Evolutionary conservation across 1,140 invertebrate species (phyloP).

Genomic region (Heterodera carotae): DNA sequence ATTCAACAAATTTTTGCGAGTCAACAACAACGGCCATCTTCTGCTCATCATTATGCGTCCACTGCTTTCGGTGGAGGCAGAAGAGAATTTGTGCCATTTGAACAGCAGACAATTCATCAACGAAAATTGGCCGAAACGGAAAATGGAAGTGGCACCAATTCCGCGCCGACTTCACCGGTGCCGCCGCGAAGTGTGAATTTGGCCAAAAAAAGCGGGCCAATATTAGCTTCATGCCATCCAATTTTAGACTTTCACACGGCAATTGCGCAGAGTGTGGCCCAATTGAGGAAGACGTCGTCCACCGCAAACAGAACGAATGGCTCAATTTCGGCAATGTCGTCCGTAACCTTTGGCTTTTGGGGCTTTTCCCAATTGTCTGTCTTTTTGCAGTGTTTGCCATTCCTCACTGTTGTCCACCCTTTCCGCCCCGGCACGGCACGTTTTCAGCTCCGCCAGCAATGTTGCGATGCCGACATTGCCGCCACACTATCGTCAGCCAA

Average conservation of each 20-base stretch:
- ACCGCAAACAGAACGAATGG: background rate
- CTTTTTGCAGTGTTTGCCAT: background rate
- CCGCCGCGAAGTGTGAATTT: constrained; percentile 44
- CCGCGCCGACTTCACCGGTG: constrained; percentile 47
- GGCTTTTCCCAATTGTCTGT: background rate
- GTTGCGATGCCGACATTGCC: background rate
- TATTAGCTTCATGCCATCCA: no score
- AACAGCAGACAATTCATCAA: background rate
- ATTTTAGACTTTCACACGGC: constrained; percentile 50
- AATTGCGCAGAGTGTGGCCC: constrained; percentile 49
- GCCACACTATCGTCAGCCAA: background rate
- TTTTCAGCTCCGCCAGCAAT: constrained; percentile 4
- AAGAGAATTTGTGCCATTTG: background rate
- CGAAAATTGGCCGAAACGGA: background rate
- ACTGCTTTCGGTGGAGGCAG: background rate
- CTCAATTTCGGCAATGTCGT: background rate
- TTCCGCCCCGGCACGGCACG: background rate
- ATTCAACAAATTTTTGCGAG: constrained; percentile 42
- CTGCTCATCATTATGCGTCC: background rate
- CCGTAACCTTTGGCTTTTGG: background rate
- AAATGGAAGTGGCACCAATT: constrained; percentile 15
- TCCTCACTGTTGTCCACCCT: constrained; percentile 4
- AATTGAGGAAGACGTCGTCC: constrained; percentile 44
- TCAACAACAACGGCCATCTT: background rate
- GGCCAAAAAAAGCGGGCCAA: background rate